A percentile compares a stretch with the other conserved stretches of the same genome.
These are phyloP conservation scores for Melieria picta DNA, from an alignment of 2,888 invertebrate species.

Conservation along the genomic window DNA sequence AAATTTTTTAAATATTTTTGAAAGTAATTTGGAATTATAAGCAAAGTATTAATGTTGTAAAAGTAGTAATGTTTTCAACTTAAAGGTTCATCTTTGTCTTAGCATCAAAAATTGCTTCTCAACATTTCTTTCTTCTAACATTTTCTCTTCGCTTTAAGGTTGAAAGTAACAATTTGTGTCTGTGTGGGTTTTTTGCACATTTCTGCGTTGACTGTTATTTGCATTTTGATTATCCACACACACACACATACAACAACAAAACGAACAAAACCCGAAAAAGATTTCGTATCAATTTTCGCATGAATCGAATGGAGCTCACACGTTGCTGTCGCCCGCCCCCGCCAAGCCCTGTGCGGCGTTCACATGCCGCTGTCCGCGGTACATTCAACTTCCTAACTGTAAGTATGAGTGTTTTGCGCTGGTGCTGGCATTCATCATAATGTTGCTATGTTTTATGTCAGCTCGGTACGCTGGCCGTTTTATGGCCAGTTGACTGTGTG, in stretches of 20 bases:
- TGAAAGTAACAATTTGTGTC: no score
- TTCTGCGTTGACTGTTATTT: conserved; percentile 7
- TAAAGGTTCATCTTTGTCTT: no score
- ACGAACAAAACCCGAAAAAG: background rate
- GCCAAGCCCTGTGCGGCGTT: background rate
- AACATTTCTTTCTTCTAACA: no score
- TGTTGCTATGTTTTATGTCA: conserved; percentile 1
- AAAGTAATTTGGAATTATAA: no score
- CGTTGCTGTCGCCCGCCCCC: no score
- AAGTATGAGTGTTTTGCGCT: background rate
- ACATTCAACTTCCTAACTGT: conserved; percentile 20
- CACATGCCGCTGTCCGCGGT: background rate
- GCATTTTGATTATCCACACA: conserved; percentile 27
- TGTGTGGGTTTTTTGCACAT: no score
- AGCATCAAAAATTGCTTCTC: no score
- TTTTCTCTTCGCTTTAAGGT: no score
- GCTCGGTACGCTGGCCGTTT: background rate
- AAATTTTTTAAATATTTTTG: no score
- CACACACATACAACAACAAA: background rate
- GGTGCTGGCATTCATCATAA: background rate
- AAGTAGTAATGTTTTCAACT: no score
- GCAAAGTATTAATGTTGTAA: no score
- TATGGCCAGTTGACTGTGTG: background rate
- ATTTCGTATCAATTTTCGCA: conserved; percentile 29
- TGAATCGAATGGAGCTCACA: conserved; percentile 2